Evolutionary conservation across 2,888 invertebrate species (phyloP).

Genomic region (Zhuqinia jingwanae): DNA sequence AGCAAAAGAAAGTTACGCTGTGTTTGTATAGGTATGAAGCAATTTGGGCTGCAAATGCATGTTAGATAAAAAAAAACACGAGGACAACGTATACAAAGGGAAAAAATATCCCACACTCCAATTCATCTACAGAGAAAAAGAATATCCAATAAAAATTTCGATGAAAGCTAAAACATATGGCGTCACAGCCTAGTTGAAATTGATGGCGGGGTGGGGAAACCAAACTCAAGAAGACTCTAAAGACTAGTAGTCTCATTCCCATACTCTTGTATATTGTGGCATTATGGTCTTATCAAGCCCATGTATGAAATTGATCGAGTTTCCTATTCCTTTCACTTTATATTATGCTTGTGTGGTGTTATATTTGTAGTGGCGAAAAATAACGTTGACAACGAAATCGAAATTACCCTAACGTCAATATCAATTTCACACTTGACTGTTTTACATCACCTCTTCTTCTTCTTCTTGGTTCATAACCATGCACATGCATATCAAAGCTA

Average conservation of each 20-base stretch:
- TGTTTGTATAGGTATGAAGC: no score
- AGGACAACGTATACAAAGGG: no score
- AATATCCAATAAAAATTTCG: slow-evolving; percentile 4
- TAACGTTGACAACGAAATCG: not conserved
- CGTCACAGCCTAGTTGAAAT: not conserved
- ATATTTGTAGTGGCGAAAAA: no score
- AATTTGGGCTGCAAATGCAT: no score
- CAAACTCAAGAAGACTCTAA: not conserved
- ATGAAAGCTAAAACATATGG: slow-evolving; percentile 1
- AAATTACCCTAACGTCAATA: not conserved
- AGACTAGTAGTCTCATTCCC: not conserved
- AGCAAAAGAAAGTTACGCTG: no score
- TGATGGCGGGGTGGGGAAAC: not conserved
- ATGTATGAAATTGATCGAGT: no score
- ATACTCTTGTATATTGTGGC: not conserved
- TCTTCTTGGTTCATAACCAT: not conserved
- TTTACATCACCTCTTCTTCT: not conserved
- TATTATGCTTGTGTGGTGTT: no score
- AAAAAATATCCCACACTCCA: not conserved
- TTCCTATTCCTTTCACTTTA: not conserved
- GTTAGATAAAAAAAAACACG: no score
- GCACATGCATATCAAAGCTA: no score
- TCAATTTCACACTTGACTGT: slow-evolving; percentile 46
- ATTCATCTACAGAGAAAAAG: not conserved
- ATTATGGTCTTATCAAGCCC: not conserved